These are phyloP conservation scores for Meta bourneti DNA, from an alignment of 2,888 invertebrate genomes.

Conservation along the genomic window DNA sequence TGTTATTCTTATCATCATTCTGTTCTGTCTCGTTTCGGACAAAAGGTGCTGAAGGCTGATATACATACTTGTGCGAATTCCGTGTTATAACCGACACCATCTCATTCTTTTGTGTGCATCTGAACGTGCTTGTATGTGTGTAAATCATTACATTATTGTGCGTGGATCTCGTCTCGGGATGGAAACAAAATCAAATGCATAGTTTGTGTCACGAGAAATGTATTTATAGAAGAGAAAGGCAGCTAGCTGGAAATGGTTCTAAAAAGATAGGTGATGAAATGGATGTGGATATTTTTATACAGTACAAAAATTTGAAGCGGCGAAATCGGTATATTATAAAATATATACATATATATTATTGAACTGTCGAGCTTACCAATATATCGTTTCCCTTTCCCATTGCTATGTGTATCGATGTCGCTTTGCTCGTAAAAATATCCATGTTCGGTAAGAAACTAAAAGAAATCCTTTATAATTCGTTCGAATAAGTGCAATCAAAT, in stretches of 20 bases:
- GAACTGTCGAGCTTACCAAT: constrained; percentile 74
- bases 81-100: constrained; percentile 17
- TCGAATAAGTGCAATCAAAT: constrained; percentile 32
- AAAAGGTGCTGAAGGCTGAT: constrained; percentile 54
- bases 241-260: constrained; percentile 44
- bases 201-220: constrained; percentile 20
- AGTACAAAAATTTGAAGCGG: constrained; percentile 54
- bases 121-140: constrained; percentile 45
- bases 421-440: constrained; percentile 44
- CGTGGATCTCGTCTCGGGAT: constrained; percentile 53
- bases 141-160: constrained; percentile 21
- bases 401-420: constrained; percentile 48
- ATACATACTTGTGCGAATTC: neutral
- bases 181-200: neutral
- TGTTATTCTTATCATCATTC: constrained; percentile 20
- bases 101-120: constrained; percentile 34
- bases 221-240: constrained; percentile 62
- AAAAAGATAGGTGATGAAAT: constrained; percentile 27
- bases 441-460: constrained; percentile 21
- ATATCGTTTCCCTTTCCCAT: constrained; percentile 46
- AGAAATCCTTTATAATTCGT: neutral
- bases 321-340: constrained; percentile 37
- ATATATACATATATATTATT: constrained; percentile 41
- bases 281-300: constrained; percentile 73
- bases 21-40: constrained; percentile 20